A percentile compares a stretch with the other conserved stretches of the same genome.
Conservation (phyloP, 2,888 invertebrate species). For the Caenorhabditis sp. region DNA sequence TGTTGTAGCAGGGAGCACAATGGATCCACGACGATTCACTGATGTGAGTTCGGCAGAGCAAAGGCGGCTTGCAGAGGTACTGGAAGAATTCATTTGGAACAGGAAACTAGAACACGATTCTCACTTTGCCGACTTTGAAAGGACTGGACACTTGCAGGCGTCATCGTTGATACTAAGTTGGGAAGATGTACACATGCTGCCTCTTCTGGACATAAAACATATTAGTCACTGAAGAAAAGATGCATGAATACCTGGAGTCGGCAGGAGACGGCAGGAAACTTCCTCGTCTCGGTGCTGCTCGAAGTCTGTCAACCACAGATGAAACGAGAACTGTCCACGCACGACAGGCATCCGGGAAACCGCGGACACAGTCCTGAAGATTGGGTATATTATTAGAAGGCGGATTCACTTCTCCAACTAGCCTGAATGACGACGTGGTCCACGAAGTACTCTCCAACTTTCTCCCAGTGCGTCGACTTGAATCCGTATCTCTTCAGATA, state of each 20-base stretch:
- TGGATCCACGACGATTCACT: slow-evolving; percentile 52
- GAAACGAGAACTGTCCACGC: slow-evolving; percentile 80
- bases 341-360: slow-evolving; percentile 78
- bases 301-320: slow-evolving; percentile 78
- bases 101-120: neutral
- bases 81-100: neutral
- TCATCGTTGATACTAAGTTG: slow-evolving; percentile 40
- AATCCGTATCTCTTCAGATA: slow-evolving; percentile 78
- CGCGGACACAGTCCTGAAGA: slow-evolving; percentile 78
- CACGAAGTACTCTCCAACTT: slow-evolving; percentile 78
- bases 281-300: slow-evolving; percentile 73
- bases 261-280: slow-evolving; percentile 50
- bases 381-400: no score
- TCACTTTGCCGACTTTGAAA: slow-evolving; percentile 39
- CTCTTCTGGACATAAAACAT: slow-evolving; percentile 27
- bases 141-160: slow-evolving; percentile 39
- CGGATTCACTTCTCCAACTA: no score
- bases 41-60: slow-evolving; percentile 32
- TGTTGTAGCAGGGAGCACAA: slow-evolving; percentile 60
- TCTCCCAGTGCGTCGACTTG: slow-evolving; percentile 78
- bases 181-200: slow-evolving; percentile 40
- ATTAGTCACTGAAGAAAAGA: neutral
- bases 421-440: slow-evolving; percentile 81
- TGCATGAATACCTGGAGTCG: slow-evolving; percentile 29
- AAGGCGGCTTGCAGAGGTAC: slow-evolving; percentile 24